Evolutionary conservation across 2,797 vertebrate species (phyloP), one percentile per base, ranked within the genome.

Genomic region (Spinus pinus): DNA sequence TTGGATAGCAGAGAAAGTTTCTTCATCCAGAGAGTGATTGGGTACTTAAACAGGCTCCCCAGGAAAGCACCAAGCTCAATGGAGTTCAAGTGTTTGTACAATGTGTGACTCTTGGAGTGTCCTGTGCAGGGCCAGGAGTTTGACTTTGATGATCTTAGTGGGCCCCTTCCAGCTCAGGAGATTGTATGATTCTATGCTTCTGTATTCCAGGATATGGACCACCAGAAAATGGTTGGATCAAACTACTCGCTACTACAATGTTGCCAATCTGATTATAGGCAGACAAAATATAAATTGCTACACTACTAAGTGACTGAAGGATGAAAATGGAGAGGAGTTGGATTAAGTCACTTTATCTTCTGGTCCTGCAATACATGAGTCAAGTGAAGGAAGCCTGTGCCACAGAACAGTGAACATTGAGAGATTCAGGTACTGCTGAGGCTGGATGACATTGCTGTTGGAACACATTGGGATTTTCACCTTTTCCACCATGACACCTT

Each of bases 381-480:
- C 35, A 74, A 49, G 13, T 28, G 27, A 71, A 51, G 41, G 46
- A 61, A 62, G 7, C 7, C 7, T 47, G 22, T 60, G 33, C 11
- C n/a, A n/a, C 5, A 23, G 5, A 42, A 25, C 0, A 0, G 13
- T 56, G 33, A 62, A 88, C 69, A 19, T 5, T 85, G 31, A 53
- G 10, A 31, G 6, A 44, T 49, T 65, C 28, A 25, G 22, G 6
- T 79, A 21, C 21, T 54, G 14, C 23, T 46, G 30, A 50, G 11
- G 20, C 10, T 61, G 8, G 7, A 47, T 11, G 65, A 66, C 1
- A 30, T 49, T 41, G 12, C 13, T 24, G 7, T 35, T 60, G 53
- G 17, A 71, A 56, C 3, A 84, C 56, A 58, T 6, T 8, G 10
- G 5, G 14, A 12, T 46, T 81, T 82, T 78, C 44, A 42, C 13